Evolutionary conservation across 2,797 vertebrate genomes (phyloP).

Genomic region (Dicrostonyx torquatus): DNA sequence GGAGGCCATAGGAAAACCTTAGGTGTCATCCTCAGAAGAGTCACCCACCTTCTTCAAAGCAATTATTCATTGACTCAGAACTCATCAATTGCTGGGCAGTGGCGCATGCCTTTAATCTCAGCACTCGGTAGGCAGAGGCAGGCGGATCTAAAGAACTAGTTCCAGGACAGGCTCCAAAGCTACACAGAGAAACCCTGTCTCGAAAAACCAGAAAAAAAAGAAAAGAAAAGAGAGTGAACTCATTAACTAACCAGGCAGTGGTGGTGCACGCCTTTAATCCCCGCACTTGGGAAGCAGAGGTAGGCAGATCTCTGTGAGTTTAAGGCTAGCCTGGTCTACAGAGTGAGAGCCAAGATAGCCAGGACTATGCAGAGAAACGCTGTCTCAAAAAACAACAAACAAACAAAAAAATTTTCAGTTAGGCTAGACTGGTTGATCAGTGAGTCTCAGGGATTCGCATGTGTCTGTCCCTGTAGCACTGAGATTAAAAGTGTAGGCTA

Average conservation of each 20-base stretch:
- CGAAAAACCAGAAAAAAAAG: too few species aligned
- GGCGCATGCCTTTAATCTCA: too few species aligned
- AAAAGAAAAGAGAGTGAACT: not conserved
- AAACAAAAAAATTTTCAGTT: not conserved
- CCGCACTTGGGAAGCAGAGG: not conserved
- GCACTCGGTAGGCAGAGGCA: too few species aligned
- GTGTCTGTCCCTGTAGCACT: not conserved
- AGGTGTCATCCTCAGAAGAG: not conserved
- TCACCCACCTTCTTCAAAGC: not conserved
- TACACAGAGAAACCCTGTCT: too few species aligned
- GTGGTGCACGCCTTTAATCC: not conserved
- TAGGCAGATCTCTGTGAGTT: not conserved
- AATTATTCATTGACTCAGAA: not conserved
- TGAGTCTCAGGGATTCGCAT: not conserved
- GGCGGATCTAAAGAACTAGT: not conserved
- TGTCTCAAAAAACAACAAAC: not conserved
- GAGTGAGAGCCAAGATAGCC: not conserved
- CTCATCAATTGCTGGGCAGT: not conserved
- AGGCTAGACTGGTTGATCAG: not conserved
- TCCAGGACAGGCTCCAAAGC: not conserved
- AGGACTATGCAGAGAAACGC: not conserved
- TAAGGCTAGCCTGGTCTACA: not conserved
- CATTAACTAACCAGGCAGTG: not conserved
- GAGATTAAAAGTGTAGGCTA: not conserved
- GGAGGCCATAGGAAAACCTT: not conserved